Evolutionary conservation across 2,113 vertebrate species (phyloP).

Genomic region (Nymphicus hollandicus): DNA sequence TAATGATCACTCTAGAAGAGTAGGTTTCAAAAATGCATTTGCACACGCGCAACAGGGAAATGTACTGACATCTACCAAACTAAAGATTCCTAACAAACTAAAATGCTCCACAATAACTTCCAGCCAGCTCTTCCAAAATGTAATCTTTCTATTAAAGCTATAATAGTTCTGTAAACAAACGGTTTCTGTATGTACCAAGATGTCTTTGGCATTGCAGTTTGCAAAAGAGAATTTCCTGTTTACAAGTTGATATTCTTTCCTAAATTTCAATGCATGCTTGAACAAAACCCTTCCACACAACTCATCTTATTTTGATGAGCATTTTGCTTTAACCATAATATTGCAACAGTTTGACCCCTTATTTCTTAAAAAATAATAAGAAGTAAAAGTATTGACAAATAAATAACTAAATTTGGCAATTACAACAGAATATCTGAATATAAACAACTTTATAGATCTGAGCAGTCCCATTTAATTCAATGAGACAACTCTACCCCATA

Average conservation of each 20-base stretch:
- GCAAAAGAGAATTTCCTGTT: conserved; percentile 41
- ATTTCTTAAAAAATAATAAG: background rate
- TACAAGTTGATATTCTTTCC: background rate
- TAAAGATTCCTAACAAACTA: background rate
- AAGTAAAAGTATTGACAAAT: background rate
- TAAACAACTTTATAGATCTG: background rate
- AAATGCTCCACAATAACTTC: background rate
- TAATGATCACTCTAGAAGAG: background rate
- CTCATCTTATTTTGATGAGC: background rate
- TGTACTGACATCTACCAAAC: background rate
- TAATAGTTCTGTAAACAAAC: conserved; percentile 4
- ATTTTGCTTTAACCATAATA: background rate
- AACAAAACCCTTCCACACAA: background rate
- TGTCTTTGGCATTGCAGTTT: background rate
- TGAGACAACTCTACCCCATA: background rate
- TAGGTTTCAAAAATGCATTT: background rate
- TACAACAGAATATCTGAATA: background rate
- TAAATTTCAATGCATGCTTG: background rate
- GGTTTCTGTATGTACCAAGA: conserved; percentile 10
- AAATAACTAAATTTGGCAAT: background rate
- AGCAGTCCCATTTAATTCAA: background rate
- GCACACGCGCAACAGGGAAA: background rate
- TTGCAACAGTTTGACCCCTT: background rate
- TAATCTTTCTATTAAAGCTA: background rate
- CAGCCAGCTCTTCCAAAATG: background rate